Conservation (phyloP, 2,113 vertebrate species). For the Psephotus haematonotus region DNA sequence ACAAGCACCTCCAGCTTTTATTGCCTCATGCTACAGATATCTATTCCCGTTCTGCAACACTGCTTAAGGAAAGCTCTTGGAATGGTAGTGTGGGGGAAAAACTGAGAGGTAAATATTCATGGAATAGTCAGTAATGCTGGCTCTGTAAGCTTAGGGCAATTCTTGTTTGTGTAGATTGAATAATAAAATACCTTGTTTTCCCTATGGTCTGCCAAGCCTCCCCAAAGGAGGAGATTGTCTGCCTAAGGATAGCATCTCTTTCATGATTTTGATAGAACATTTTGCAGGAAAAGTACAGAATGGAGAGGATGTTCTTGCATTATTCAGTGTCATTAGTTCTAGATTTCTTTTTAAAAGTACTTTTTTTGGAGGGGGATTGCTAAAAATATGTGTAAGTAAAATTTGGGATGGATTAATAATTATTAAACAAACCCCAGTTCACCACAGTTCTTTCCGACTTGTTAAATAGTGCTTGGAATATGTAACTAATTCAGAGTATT, state of each 20-base stretch:
- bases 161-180: not conserved
- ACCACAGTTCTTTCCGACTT: not conserved
- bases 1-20: constrained; percentile 96
- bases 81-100: constrained; percentile 93
- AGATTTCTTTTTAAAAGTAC: not conserved
- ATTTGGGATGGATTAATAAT: not conserved
- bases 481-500: not conserved
- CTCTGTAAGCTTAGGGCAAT: not conserved
- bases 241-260: not conserved
- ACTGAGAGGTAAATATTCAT: constrained; percentile 81
- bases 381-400: not conserved
- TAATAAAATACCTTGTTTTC: not conserved
- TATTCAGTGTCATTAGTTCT: not conserved
- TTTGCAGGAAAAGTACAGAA: not conserved
- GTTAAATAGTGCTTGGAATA: not conserved
- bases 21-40: constrained; percentile 96
- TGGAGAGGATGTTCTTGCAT: not conserved
- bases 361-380: not conserved
- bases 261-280: not conserved
- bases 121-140: not conserved
- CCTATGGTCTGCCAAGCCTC: not conserved
- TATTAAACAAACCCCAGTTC: not conserved
- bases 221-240: not conserved
- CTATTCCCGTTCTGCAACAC: constrained; percentile 88
- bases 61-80: constrained; percentile 94